A percentile compares a stretch with the other conserved stretches of the same genome.
Evolutionary conservation across 2,113 vertebrate species (phyloP).

Genomic region (Pterocles gutturalis): DNA sequence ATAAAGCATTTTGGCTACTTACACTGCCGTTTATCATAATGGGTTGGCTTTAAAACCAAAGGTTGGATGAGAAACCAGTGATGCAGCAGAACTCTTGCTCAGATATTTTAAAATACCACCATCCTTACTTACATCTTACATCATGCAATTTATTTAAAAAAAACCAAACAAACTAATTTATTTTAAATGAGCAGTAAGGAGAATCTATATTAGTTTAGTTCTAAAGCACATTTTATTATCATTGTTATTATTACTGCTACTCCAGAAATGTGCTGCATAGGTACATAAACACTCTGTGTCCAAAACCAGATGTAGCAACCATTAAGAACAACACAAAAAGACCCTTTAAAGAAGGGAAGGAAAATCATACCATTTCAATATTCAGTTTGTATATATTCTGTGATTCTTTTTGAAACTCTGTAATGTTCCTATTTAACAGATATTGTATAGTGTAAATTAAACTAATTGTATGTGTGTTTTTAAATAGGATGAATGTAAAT

Average conservation of each 20-base stretch:
- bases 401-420: constrained; percentile 54
- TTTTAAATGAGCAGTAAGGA: constrained; percentile 17
- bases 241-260: not conserved
- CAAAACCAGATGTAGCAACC: constrained; percentile 34
- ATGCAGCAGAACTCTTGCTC: not conserved
- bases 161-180: not conserved
- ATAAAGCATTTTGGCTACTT: not conserved
- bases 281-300: constrained; percentile 14
- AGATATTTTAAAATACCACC: not conserved
- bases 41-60: constrained; percentile 57
- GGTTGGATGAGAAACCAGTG: not conserved
- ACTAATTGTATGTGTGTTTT: constrained; percentile 73
- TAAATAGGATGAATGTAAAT: constrained; percentile 55
- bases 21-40: not conserved
- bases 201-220: not conserved
- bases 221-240: not conserved
- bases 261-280: not conserved
- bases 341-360: constrained; percentile 9
- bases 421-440: constrained; percentile 79
- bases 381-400: constrained; percentile 61
- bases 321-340: not conserved
- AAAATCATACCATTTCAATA: constrained; percentile 63
- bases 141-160: not conserved
- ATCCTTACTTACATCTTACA: not conserved
- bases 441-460: constrained; percentile 84